These are phyloP conservation scores for Polylopha cassiicola DNA, from an alignment of 2,888 invertebrate genomes.

Conservation along the genomic window DNA sequence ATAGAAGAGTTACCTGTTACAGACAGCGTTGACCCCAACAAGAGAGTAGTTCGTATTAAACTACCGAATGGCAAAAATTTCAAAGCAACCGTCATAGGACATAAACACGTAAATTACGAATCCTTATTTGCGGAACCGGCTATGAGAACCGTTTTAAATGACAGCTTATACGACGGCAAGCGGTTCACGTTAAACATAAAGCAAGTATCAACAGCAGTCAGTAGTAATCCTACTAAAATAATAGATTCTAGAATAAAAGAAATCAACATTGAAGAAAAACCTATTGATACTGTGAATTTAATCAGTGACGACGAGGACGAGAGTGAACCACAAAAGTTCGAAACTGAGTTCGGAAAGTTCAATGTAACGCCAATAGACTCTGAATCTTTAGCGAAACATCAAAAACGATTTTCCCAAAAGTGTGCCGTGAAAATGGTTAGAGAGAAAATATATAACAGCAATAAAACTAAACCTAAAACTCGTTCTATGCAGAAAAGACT, in stretches of 20 bases:
- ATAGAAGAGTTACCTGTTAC: constrained; percentile 41
- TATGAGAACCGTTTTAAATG: constrained; percentile 42
- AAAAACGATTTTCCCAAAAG: constrained; percentile 44
- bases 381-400: constrained; percentile 40
- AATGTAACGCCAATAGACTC: constrained; percentile 33
- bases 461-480: constrained; percentile 16
- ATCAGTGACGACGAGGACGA: constrained; percentile 63
- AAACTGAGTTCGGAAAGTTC: constrained; percentile 55
- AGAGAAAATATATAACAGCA: constrained; percentile 25
- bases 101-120: constrained; percentile 40
- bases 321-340: constrained; percentile 27
- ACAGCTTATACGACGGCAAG: constrained; percentile 35
- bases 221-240: constrained; percentile 29
- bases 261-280: constrained; percentile 26
- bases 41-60: constrained; percentile 45
- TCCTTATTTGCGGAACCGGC: constrained; percentile 46
- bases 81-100: constrained; percentile 54
- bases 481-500: too few species aligned
- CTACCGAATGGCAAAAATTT: constrained; percentile 52
- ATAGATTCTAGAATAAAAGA: constrained; percentile 34
- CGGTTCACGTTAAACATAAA: constrained; percentile 51
- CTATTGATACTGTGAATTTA: constrained; percentile 54
- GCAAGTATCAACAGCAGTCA: constrained; percentile 33
- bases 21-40: constrained; percentile 31
- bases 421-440: constrained; percentile 41